Conservation (phyloP, 2,797 vertebrate species). For the Aotus griseimembra region DNA sequence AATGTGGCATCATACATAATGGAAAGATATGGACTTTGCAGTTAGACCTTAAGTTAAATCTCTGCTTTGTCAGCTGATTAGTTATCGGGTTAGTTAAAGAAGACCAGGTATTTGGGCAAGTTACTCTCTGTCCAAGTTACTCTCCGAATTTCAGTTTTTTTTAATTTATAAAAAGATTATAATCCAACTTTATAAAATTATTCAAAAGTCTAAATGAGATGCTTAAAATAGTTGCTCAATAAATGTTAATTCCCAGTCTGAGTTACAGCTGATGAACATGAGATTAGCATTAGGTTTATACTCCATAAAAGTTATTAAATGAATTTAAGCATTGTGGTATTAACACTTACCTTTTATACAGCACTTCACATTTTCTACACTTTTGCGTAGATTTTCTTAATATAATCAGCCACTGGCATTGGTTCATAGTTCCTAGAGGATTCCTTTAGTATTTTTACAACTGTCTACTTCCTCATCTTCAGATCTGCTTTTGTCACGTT, state of each 20-base stretch:
- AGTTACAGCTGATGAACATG: not conserved
- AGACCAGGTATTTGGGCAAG: not conserved
- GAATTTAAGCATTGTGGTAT: not conserved
- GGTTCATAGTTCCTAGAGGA: not conserved
- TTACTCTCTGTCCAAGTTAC: not conserved
- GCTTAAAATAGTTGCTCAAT: not conserved
- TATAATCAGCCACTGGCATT: not conserved
- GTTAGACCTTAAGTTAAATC: not conserved
- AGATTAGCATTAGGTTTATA: not conserved
- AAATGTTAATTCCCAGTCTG: not conserved
- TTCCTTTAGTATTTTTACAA: not conserved
- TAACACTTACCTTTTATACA: not conserved
- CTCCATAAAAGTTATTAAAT: not conserved
- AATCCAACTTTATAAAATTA: not conserved
- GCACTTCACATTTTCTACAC: not conserved
- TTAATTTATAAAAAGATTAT: constrained; percentile 5
- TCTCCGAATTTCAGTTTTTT: not conserved
- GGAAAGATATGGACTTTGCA: not conserved
- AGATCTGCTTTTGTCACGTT: not conserved
- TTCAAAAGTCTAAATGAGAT: not conserved
- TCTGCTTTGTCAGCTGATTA: not conserved
- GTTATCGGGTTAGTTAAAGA: not conserved
- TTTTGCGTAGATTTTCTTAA: not conserved
- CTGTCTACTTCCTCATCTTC: not conserved
- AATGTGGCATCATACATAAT: not conserved